Base-by-base conservation (phyloP, 2,888 invertebrate species). In the Aelia acuminata region DNA sequence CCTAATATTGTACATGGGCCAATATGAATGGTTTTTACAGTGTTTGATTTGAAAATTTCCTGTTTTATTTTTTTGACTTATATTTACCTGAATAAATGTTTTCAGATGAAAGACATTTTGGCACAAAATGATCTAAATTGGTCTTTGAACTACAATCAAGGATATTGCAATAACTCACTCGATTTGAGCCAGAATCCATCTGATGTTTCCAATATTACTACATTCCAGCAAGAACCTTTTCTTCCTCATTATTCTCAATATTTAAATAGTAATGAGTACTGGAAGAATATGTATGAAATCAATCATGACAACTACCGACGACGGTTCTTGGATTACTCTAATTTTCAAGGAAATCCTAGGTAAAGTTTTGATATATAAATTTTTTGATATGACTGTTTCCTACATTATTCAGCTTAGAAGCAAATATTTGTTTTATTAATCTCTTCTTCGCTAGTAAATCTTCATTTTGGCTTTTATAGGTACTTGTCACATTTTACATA, bases 261-360 rank as follows among this genome's bases (percentile, higher is more conserved):
- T 70, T 31, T 87, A 43, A 43, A 50, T 63, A 70, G 63, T 57
- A 26, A 53, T n/a, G 87, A 87, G 4, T 57, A 87, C 18, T 87
- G 87, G 87, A 87, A 57, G 20, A 87, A 63, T 47, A 57, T 87
- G 39, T 87, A 87, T 53, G 85, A 85, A 85, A 35, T 85, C 31
- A 85, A 85, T 26, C 85, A 85, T 35, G 85, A 85, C 7, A 85
- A 85, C 50, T 85, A 85, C 35, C 35, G 50, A 22, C 50, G 85
- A 5, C 85, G 85, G 26, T 85, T 35, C 53, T 0, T 85, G 35
- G 85, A 85, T 35, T 85, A 85, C 39, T 50, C 49, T 13, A 50
- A 50, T 50, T 47, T 84, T 26, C 50, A 48, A 31, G 85, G 85
- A 31, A 50, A 50, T 49, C 50, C 85, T 18, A 50, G 85, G 85